Base-by-base conservation (phyloP, 2,797 vertebrate genomes). In the Cetoscarus ocellatus region DNA sequence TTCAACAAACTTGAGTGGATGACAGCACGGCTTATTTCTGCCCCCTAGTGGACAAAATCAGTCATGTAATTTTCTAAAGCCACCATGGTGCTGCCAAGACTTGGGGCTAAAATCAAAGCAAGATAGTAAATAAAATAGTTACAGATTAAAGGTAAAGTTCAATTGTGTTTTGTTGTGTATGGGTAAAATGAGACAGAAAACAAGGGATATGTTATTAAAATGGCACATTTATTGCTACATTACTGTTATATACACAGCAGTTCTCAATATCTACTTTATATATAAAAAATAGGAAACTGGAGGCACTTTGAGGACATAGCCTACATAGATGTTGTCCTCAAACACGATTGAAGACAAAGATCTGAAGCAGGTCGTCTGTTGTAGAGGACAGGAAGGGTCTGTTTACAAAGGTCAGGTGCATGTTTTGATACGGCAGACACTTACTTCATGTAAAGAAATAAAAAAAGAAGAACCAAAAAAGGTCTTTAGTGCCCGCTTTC, bases 191-290 rank as follows among this genome's bases (percentile, higher is more conserved):
- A 86, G 76, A 93, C 73, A 91, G 59, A 88, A 74, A 84, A 72
- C 19, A 13, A 38, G 63, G 80, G 84, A 79, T 69, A 87, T 91
- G 91, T 96, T 96, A 94, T 91, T 95, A 96, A 96, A 96, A 96
- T 93, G 95, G 95, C 95, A 96, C 95, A 94, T 96, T 97, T 97
- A 97, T 96, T 97, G 96, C 96, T 96, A 96, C 95, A 96, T 95
- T 95, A 96, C 95, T 96, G 95, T 96, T 96, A 96, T 95, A 94
- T 96, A 96, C 96, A 97, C 93, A 96, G 97, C 95, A 96, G 95
- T 94, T 96, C 95, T 96, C 93, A 90, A 95, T 95, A 96, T 94
- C 94, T 95, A 96, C 95, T 95, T 95, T 94, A 93, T 95, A 93
- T 93, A 93, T 94, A 95, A 94, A 93, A 93, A 94, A 94, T 92